Conservation (phyloP, 2,888 invertebrate species). For the Brachypalpus laphriformis region DNA sequence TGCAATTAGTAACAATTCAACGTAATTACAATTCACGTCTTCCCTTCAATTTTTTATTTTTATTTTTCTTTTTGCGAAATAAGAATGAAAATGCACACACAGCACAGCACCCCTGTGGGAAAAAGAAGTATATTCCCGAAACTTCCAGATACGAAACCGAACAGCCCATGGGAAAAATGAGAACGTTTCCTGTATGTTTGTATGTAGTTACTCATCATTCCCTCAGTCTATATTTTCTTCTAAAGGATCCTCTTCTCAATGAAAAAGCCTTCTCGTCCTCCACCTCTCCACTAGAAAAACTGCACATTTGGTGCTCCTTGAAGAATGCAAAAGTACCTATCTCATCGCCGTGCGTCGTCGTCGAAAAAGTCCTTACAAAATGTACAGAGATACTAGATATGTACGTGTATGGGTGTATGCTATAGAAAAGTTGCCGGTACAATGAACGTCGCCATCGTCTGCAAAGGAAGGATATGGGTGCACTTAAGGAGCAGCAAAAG, state of each 20-base stretch:
- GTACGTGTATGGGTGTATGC: slow-evolving; percentile 12
- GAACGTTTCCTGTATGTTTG: slow-evolving; percentile 9
- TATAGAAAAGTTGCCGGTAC: slow-evolving; percentile 17
- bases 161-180: slow-evolving; percentile 33
- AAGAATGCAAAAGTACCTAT: slow-evolving; percentile 39
- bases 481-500: slow-evolving; percentile 71
- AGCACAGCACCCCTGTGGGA: not conserved
- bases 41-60: not conserved
- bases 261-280: slow-evolving; percentile 33
- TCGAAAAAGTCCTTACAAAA: slow-evolving; percentile 32
- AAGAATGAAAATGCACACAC: slow-evolving; percentile 54
- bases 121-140: slow-evolving; percentile 32
- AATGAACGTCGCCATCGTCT: slow-evolving; percentile 58
- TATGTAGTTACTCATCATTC: not conserved
- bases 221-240: not conserved
- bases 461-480: slow-evolving; percentile 69
- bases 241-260: slow-evolving; percentile 66
- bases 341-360: not conserved
- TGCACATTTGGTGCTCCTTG: slow-evolving; percentile 45
- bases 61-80: not conserved
- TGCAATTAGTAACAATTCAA: slow-evolving; percentile 68
- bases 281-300: slow-evolving; percentile 11
- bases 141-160: slow-evolving; percentile 32
- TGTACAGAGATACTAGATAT: not conserved
- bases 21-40: slow-evolving; percentile 66